Conservation (phyloP, 2,797 vertebrate species). For the Ficedula albicollis region DNA sequence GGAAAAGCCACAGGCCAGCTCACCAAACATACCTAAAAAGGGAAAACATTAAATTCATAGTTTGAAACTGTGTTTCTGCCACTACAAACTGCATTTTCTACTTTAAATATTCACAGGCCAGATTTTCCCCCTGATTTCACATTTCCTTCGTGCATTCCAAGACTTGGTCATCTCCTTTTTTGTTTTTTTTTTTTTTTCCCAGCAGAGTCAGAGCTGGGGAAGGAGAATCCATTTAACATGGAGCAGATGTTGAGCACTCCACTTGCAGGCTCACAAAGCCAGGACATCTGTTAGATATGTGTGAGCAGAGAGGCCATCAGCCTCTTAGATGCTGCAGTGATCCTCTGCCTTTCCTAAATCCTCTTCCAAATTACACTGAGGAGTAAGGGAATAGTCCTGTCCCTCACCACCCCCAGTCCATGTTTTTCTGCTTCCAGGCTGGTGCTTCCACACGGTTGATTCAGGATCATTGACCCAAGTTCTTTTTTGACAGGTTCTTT, state of each 20-base stretch:
- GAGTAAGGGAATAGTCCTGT: not conserved
- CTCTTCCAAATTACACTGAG: not conserved
- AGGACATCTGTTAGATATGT: not conserved
- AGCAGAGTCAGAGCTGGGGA: not conserved
- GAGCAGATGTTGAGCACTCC: not conserved
- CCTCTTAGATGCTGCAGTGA: not conserved
- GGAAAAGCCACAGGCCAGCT: not conserved
- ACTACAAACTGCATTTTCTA: not conserved
- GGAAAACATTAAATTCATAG: not conserved
- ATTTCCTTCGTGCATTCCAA: not conserved
- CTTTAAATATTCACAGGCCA: not conserved
- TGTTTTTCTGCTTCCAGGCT: not conserved
- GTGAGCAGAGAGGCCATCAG: not conserved
- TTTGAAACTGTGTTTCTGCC: not conserved
- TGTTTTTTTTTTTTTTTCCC: not conserved
- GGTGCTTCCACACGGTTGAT: not conserved
- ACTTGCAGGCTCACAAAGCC: not conserved
- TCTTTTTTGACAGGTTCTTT: no score
- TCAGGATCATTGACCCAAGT: not conserved
- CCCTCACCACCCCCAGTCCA: not conserved
- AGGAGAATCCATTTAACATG: not conserved
- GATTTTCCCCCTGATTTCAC: not conserved
- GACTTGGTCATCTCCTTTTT: not conserved
- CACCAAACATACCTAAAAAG: not conserved
- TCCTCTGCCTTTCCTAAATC: not conserved